These are phyloP conservation scores for Macropus fuliginosus DNA, from an alignment of 2,797 vertebrate genomes.

Conservation along the genomic window DNA sequence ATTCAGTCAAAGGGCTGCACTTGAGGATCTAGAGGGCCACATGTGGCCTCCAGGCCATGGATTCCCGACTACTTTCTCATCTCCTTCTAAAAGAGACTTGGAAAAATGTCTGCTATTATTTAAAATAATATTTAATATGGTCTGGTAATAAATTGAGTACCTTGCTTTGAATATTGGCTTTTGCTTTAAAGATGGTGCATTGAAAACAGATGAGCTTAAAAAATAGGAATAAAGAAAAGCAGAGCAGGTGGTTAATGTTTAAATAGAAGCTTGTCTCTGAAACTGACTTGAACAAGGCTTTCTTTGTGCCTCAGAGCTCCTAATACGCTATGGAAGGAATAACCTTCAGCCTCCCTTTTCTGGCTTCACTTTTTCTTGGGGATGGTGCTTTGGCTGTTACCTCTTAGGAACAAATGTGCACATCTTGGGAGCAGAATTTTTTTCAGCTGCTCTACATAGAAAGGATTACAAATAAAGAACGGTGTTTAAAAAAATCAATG, in stretches of 20 bases:
- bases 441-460: slow-evolving; percentile 48
- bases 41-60: too few relatives aligned
- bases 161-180: slow-evolving; percentile 28
- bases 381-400: slow-evolving; percentile 33
- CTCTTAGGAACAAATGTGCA: slow-evolving; percentile 34
- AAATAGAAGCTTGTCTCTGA: background rate
- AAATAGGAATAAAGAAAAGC: slow-evolving; percentile 21
- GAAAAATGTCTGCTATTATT: background rate
- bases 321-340: background rate
- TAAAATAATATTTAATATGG: background rate
- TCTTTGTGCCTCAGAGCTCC: background rate
- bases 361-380: background rate
- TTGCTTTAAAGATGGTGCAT: background rate
- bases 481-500: background rate
- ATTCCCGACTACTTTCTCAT: background rate
- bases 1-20: too few relatives aligned
- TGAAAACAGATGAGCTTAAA: slow-evolving; percentile 41
- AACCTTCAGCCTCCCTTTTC: background rate
- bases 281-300: background rate
- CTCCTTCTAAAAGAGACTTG: slow-evolving; percentile 14
- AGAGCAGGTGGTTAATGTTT: background rate
- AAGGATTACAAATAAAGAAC: slow-evolving; percentile 55
- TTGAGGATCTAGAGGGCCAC: too few relatives aligned
- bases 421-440: slow-evolving; percentile 49
- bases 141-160: background rate